Conservation (phyloP, 2,113 vertebrate genomes). For the Mirounga angustirostris region DNA sequence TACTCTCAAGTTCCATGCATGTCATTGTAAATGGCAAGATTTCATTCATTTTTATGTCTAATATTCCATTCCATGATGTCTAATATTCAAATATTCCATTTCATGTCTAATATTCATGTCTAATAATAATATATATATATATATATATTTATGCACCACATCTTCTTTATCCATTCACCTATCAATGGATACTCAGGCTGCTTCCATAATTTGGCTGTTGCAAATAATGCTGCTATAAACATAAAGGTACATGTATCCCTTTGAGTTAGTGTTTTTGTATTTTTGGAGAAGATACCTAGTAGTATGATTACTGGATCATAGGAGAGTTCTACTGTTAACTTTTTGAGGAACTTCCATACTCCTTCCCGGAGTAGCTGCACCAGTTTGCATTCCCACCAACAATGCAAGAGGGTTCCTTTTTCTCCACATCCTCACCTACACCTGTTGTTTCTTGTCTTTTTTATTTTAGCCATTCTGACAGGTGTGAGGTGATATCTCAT, state of each 20-base stretch:
- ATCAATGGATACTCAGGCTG: too few relatives aligned
- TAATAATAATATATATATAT: too few relatives aligned
- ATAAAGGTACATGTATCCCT: neutral
- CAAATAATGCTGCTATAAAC: neutral
- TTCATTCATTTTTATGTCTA: neutral
- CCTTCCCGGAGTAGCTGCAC: neutral
- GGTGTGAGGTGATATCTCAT: neutral
- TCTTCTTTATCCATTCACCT: neutral
- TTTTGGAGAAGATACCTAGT: neutral
- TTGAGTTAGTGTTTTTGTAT: neutral
- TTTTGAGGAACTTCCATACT: neutral
- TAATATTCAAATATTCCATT: neutral
- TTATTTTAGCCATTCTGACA: neutral
- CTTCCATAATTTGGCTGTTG: neutral
- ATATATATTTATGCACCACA: neutral
- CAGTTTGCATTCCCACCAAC: neutral
- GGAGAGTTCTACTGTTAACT: neutral
- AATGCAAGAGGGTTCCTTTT: neutral
- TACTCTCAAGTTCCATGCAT: neutral
- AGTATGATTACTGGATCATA: neutral
- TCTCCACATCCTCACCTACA: neutral
- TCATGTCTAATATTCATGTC: neutral
- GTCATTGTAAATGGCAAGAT: neutral
- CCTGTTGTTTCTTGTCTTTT: neutral
- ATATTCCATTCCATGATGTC: neutral